These are phyloP conservation scores for Spilosoma lubricipeda DNA, from an alignment of 2,888 invertebrate species.

Conservation along the genomic window DNA sequence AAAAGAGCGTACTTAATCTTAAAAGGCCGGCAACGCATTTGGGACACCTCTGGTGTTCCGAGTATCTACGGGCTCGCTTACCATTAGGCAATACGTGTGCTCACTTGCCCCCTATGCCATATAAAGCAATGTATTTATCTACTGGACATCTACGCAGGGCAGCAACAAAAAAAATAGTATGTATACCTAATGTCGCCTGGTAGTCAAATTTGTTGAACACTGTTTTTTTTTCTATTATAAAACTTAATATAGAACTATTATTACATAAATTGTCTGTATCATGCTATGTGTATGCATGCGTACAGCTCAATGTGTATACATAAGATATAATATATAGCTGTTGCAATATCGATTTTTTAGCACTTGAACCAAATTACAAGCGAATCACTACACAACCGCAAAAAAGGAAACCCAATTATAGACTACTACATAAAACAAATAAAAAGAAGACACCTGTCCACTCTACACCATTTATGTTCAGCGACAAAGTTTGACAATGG, in stretches of 20 bases:
- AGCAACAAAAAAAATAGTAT: no score
- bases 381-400: background rate
- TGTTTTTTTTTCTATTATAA: no score
- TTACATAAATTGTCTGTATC: no score
- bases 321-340: background rate
- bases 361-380: background rate
- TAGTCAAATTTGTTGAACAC: background rate
- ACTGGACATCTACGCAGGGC: no score
- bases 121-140: no score
- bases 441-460: conserved; percentile 4
- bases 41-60: no score
- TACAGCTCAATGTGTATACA: background rate
- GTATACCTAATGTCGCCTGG: background rate
- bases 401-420: background rate
- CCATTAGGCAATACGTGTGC: no score
- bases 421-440: background rate
- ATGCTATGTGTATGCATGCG: no score
- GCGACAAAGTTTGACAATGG: conserved; percentile 75
- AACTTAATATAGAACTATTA: background rate
- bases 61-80: no score
- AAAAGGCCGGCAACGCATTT: no score
- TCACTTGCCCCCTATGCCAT: no score
- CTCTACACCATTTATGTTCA: conserved; percentile 52
- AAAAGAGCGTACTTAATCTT: no score
- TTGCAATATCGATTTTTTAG: background rate